Evolutionary conservation across 1,140 invertebrate species (phyloP).

Genomic region (Centruroides vittatus): DNA sequence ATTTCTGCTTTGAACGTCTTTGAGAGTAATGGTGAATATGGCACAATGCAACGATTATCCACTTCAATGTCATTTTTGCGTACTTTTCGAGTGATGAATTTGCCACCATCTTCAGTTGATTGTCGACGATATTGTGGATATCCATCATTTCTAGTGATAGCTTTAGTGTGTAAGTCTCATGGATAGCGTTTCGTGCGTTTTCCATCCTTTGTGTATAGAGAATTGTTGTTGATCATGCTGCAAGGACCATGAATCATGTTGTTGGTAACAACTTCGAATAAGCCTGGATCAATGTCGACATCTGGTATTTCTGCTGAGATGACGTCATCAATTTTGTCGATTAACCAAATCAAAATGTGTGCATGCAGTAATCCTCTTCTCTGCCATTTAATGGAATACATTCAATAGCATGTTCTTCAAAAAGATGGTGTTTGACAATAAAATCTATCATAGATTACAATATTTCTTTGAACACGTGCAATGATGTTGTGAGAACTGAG

Average conservation of each 20-base stretch:
- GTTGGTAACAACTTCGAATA: conserved; percentile 16
- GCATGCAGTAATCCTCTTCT: no score
- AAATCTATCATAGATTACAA: no score
- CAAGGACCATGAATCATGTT: conserved; percentile 21
- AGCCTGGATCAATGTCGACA: conserved; percentile 1
- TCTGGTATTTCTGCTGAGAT: no score
- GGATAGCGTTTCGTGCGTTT: conserved; percentile 15
- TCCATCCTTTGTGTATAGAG: conserved; percentile 18
- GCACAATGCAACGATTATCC: conserved; percentile 14
- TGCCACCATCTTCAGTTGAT: conserved; percentile 11
- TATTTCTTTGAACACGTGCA: no score
- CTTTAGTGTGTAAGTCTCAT: conserved; percentile 5
- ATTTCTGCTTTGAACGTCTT: conserved; percentile 18
- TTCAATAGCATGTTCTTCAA: no score
- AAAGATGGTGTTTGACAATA: no score
- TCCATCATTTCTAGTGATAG: conserved; percentile 6
- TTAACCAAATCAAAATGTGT: no score
- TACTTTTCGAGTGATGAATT: no score
- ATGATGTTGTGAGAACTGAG: no score
- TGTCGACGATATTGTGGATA: conserved; percentile 10
- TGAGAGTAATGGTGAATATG: conserved; percentile 12
- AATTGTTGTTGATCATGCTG: conserved; percentile 13
- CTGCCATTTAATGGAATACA: no score
- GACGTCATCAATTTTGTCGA: no score
- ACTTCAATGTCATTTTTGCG: no score